A percentile compares a stretch with the other conserved stretches of the same genome.
Conservation (phyloP, 37 sponge, comb jelly and placozoan species). For the Corticium candelabrum region DNA sequence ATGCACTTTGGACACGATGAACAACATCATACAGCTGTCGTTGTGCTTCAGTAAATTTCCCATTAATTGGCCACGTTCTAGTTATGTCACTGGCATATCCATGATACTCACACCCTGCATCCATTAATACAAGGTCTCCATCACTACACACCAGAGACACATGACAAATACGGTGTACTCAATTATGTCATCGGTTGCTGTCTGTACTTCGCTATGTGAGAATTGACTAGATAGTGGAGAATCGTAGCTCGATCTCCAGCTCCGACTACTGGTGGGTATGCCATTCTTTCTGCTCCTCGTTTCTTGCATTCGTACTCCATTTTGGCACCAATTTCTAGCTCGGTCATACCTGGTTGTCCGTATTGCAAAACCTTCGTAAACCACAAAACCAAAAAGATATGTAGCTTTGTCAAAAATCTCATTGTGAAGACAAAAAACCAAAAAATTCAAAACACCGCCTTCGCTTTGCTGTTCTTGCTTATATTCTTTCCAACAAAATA, state of each 20-base stretch:
- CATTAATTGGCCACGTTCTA: slow-evolving; percentile 73
- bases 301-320: slow-evolving; percentile 54
- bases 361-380: slow-evolving; percentile 19
- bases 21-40: slow-evolving; percentile 54
- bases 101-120: slow-evolving; percentile 73
- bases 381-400: too few relatives aligned
- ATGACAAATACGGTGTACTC: too few relatives aligned
- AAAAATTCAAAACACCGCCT: too few relatives aligned
- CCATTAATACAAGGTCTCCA: slow-evolving; percentile 67
- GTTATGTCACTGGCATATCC: slow-evolving; percentile 82
- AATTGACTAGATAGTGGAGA: slow-evolving; percentile 64
- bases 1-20: slow-evolving; percentile 24
- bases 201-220: slow-evolving; percentile 23
- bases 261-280: slow-evolving; percentile 75
- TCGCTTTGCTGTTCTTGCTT: too few relatives aligned
- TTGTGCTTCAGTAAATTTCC: slow-evolving; percentile 54
- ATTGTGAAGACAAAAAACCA: too few relatives aligned
- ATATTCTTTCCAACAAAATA: neutral
- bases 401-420: too few relatives aligned
- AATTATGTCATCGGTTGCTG: too few relatives aligned
- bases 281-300: slow-evolving; percentile 59
- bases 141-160: slow-evolving; percentile 20
- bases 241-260: slow-evolving; percentile 54
- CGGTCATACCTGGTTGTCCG: slow-evolving; percentile 38
- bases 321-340: slow-evolving; percentile 43